Evolutionary conservation across 2,888 invertebrate species (phyloP).

Genomic region (Conomelus anceps): DNA sequence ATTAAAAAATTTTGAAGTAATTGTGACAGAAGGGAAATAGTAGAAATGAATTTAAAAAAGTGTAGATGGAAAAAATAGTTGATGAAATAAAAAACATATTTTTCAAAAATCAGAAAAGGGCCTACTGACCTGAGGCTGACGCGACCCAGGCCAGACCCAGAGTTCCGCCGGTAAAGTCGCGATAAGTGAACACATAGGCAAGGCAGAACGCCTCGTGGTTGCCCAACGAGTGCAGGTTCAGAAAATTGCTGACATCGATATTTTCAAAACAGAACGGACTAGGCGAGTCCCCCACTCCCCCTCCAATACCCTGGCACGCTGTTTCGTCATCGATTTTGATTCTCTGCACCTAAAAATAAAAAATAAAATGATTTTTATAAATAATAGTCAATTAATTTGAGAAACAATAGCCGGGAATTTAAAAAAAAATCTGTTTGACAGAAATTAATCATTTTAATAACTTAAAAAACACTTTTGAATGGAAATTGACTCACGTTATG

Average conservation of each 20-base stretch:
- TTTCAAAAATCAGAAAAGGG: neutral
- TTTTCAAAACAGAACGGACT: slow-evolving; percentile 93
- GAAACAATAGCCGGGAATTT: too few species aligned
- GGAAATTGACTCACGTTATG: too few species aligned
- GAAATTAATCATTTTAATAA: too few species aligned
- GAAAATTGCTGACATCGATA: slow-evolving; percentile 97
- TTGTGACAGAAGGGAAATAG: too few species aligned
- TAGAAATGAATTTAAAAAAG: too few species aligned
- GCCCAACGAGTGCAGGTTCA: slow-evolving; percentile 92
- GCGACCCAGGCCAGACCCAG: slow-evolving; percentile 99
- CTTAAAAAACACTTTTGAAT: too few species aligned
- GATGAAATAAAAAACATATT: too few species aligned
- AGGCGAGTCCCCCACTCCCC: slow-evolving; percentile 38
- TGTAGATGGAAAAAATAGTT: too few species aligned
- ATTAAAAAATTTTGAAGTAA: too few species aligned
- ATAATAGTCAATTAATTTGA: too few species aligned
- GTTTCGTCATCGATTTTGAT: slow-evolving; percentile 77
- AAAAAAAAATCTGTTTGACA: too few species aligned
- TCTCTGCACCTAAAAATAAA: neutral
- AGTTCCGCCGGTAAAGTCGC: slow-evolving; percentile 97
- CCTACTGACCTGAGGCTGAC: slow-evolving; percentile 61
- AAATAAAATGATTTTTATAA: neutral
- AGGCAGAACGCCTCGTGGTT: slow-evolving; percentile 98
- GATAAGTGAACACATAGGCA: slow-evolving; percentile 97
- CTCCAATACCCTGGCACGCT: slow-evolving; percentile 59